phyloP scores from a whole-genome alignment of 2,888 invertebrate genomes.

The Sussaba pulchella region DNA sequence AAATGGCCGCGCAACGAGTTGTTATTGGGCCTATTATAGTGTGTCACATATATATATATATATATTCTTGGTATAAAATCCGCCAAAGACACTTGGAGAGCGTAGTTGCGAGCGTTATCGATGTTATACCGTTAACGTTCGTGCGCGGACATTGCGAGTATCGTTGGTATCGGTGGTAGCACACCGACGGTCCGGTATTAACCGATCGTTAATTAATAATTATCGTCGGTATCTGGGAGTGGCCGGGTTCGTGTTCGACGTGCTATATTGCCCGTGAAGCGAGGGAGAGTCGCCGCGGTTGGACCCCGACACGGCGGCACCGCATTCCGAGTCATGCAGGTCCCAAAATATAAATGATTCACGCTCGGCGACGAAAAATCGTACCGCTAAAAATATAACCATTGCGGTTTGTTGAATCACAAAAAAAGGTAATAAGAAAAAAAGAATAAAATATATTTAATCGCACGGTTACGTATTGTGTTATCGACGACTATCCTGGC shows the following conservation, averaged over 20 bases:
- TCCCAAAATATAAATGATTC: neutral
- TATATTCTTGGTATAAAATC: conserved; percentile 16
- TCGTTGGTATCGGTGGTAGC: conserved; percentile 25
- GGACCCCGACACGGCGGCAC: conserved; percentile 8
- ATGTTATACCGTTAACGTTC: conserved; percentile 28
- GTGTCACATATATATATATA: conserved; percentile 63
- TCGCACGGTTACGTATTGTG: too few species aligned
- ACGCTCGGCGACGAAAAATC: neutral
- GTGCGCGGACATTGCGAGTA: conserved; percentile 14
- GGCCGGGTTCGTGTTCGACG: conserved; percentile 48
- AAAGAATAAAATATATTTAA: too few species aligned
- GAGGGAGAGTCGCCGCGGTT: conserved; percentile 8
- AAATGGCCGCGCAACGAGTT: conserved; percentile 68
- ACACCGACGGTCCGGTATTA: conserved; percentile 50
- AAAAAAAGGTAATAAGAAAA: too few species aligned
- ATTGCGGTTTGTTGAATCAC: neutral
- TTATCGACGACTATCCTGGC: neutral
- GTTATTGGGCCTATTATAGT: conserved; percentile 71
- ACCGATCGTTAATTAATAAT: conserved; percentile 73
- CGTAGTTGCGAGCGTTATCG: neutral
- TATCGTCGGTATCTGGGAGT: conserved; percentile 66
- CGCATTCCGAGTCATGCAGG: neutral
- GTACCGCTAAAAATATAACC: neutral
- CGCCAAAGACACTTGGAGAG: conserved; percentile 52
- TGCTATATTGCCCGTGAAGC: conserved; percentile 56